phyloP scores from a whole-genome alignment of 2,888 invertebrate species.

The Rhimphoctona megacephalus region DNA sequence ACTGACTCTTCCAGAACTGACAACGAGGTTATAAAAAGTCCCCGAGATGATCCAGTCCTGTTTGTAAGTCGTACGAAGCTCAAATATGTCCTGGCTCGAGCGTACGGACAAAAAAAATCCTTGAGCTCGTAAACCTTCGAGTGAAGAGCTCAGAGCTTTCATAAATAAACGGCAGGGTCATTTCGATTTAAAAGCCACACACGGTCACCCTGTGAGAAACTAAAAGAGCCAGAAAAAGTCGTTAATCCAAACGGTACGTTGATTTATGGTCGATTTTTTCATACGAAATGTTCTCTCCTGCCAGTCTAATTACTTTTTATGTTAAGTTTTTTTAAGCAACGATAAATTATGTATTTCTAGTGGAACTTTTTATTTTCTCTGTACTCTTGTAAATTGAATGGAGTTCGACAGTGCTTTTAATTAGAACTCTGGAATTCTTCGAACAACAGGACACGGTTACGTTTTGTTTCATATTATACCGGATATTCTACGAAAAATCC shows the following conservation, averaged over 20 bases:
- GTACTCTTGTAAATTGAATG: not conserved
- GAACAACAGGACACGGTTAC: slow-evolving; percentile 9
- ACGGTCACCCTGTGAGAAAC: slow-evolving; percentile 3
- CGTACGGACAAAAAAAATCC: slow-evolving; percentile 60
- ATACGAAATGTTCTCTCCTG: slow-evolving; percentile 1
- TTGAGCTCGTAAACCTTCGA: slow-evolving; percentile 46
- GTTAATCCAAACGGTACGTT: slow-evolving; percentile 69
- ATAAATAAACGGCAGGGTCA: slow-evolving; percentile 59
- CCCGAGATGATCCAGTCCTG: slow-evolving; percentile 35
- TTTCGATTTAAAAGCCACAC: slow-evolving; percentile 36
- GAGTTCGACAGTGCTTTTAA: not conserved
- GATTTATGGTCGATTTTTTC: slow-evolving; percentile 68
- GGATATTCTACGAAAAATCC: not conserved
- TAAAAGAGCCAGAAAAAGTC: slow-evolving; percentile 9
- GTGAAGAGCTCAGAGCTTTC: slow-evolving; percentile 59
- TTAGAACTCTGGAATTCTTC: not conserved
- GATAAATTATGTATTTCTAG: not conserved
- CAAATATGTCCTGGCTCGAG: not conserved
- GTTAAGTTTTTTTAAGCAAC: not conserved
- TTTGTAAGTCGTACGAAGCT: slow-evolving; percentile 29
- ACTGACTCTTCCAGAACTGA: slow-evolving; percentile 37
- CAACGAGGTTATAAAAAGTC: slow-evolving; percentile 42
- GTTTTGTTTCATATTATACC: slow-evolving; percentile 17
- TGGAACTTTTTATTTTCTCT: not conserved
- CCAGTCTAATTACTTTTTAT: slow-evolving; percentile 7